phyloP scores from a whole-genome alignment of 2,888 invertebrate species.

The Drosophila histrio region DNA sequence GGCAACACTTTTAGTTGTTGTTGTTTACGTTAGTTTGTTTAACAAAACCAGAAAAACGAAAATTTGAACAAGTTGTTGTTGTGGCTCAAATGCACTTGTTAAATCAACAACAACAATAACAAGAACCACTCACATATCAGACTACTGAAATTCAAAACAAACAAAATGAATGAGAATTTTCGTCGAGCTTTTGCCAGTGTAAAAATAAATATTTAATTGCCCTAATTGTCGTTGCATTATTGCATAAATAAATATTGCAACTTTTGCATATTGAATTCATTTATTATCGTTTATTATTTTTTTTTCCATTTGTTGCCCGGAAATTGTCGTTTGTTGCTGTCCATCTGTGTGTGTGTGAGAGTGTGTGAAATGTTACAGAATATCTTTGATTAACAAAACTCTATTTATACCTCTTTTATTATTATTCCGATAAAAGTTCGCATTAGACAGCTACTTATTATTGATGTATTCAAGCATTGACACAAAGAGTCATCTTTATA shows the following conservation, averaged over 20 bases:
- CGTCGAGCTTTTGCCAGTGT: conserved; percentile 46
- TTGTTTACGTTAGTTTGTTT: conserved; percentile 47
- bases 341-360: neutral
- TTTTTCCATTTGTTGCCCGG: conserved; percentile 18
- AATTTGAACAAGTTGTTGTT: conserved; percentile 60
- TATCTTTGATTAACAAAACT: conserved; percentile 1
- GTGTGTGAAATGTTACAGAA: conserved; percentile 21
- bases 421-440: neutral
- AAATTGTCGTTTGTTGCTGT: conserved; percentile 34
- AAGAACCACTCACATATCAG: conserved; percentile 26
- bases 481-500: neutral
- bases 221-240: conserved; percentile 67
- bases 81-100: conserved; percentile 47
- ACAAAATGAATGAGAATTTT: conserved; percentile 33
- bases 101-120: conserved; percentile 33
- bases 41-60: conserved; percentile 51
- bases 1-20: conserved; percentile 44
- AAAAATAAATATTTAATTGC: conserved; percentile 71
- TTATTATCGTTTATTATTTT: conserved; percentile 40
- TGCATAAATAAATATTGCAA: conserved; percentile 64
- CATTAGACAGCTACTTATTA: neutral
- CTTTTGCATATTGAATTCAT: conserved; percentile 52
- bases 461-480: neutral
- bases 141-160: conserved; percentile 47
- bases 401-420: neutral